Conservation (phyloP, 2,888 invertebrate genomes). For the Salticus scenicus region DNA sequence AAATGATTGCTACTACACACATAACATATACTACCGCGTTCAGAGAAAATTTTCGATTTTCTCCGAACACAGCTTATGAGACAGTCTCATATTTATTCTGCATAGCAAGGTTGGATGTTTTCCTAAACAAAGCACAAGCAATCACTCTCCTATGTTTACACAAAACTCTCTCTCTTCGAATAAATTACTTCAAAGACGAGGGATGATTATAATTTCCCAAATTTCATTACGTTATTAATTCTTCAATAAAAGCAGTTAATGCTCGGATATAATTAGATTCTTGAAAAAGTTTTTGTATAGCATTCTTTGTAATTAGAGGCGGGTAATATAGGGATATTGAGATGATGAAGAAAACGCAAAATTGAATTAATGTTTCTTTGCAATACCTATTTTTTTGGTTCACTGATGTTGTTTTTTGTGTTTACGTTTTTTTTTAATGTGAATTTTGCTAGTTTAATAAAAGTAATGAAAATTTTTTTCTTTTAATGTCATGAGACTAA, state of each 20-base stretch:
- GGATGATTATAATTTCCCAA: not conserved
- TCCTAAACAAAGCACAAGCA: not conserved
- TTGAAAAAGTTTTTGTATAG: not conserved
- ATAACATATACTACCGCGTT: no score
- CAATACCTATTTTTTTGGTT: no score
- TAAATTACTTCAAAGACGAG: not conserved
- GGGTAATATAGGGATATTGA: not conserved
- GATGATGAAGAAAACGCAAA: not conserved
- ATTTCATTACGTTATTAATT: slow-evolving; percentile 9
- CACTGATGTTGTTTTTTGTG: no score
- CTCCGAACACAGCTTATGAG: no score
- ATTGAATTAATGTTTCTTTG: not conserved
- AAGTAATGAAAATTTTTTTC: no score
- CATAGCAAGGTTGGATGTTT: not conserved
- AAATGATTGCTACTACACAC: no score
- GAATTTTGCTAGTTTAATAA: no score
- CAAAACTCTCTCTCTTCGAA: not conserved
- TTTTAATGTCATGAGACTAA: no score
- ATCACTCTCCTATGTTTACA: not conserved
- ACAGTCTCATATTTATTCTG: not conserved
- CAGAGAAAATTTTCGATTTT: no score
- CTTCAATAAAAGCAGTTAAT: not conserved
- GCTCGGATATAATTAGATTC: not conserved
- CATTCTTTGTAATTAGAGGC: not conserved
- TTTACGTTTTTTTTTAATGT: no score